Conservation (phyloP, 92 coral and sea anemone species). For the Epizoanthus stellaris region DNA sequence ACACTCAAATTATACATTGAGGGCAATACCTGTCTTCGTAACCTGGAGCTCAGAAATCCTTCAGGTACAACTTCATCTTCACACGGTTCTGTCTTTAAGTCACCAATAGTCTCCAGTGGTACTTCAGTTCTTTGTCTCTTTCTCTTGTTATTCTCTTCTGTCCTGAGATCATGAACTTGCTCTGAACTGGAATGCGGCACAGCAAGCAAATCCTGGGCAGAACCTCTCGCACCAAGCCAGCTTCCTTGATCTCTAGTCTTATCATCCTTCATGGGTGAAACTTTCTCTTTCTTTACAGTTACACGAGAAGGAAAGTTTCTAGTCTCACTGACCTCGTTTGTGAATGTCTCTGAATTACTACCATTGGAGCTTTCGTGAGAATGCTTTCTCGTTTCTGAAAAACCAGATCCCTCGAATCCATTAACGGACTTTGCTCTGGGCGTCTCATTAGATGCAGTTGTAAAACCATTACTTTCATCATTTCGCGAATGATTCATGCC, state of each 20-base stretch:
- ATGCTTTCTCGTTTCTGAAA: too few species aligned
- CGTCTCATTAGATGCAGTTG: not conserved
- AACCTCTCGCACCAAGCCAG: constrained; percentile 20
- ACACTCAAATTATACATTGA: too few species aligned
- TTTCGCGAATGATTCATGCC: not conserved
- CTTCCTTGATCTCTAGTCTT: not conserved
- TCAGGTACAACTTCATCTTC: constrained; percentile 20
- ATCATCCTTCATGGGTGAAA: not conserved
- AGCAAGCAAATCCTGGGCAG: not conserved
- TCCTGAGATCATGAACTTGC: not conserved
- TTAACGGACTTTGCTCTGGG: not conserved
- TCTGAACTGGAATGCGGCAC: not conserved
- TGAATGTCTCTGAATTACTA: not conserved
- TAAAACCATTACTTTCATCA: not conserved
- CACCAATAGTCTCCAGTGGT: not conserved
- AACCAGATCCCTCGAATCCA: too few species aligned
- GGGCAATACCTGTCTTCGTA: constrained; percentile 27
- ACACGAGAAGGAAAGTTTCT: not conserved
- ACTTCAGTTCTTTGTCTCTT: not conserved
- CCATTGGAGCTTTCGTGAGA: not conserved
- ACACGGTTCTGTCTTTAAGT: constrained; percentile 2
- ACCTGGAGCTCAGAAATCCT: constrained; percentile 27
- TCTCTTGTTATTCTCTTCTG: not conserved
- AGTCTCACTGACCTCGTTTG: not conserved
- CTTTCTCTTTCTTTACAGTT: constrained; percentile 21